Percentiles rank a stretch among this genome's conserved stretches.
phyloP scores from a whole-genome alignment of 2,888 invertebrate species.

The Eulithis prunata region DNA sequence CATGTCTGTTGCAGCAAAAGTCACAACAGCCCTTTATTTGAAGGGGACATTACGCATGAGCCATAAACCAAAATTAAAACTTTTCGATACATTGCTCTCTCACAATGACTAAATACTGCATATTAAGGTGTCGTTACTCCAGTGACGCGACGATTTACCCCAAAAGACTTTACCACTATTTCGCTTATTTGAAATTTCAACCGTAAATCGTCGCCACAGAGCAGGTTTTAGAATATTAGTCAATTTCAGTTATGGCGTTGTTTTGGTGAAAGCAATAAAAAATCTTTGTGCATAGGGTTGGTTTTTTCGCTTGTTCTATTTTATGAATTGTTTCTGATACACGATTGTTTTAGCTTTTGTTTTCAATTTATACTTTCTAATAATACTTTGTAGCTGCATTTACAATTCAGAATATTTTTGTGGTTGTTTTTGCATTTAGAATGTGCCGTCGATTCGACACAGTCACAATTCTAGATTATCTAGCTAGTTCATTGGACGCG shows the following conservation, averaged over 20 bases:
- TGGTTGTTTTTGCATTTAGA: background rate
- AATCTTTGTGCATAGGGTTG: conserved; percentile 74
- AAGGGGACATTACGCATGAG: conserved; percentile 65
- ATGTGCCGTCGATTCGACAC: too few species aligned
- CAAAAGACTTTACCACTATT: conserved; percentile 36
- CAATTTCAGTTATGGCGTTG: conserved; percentile 24
- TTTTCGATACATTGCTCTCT: conserved; percentile 80
- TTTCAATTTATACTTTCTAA: conserved; percentile 8
- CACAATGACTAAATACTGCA: conserved; percentile 81
- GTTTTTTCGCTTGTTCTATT: conserved; percentile 68
- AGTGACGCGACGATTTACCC: conserved; percentile 59
- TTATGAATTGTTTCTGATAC: conserved; percentile 72
- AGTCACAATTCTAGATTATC: background rate
- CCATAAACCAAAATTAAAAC: conserved; percentile 83
- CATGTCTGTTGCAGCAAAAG: conserved; percentile 19
- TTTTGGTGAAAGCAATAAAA: conserved; percentile 51
- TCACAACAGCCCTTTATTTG: conserved; percentile 36
- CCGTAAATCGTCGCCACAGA: conserved; percentile 28
- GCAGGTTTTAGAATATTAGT: conserved; percentile 33
- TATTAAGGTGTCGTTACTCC: conserved; percentile 82
- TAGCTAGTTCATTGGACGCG: too few species aligned
- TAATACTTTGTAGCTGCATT: background rate
- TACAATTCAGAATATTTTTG: background rate
- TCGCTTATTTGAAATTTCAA: conserved; percentile 33
- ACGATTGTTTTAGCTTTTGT: conserved; percentile 67